Evolutionary conservation across 1,140 invertebrate species (phyloP).

Genomic region (Zaprionus vittiger): DNA sequence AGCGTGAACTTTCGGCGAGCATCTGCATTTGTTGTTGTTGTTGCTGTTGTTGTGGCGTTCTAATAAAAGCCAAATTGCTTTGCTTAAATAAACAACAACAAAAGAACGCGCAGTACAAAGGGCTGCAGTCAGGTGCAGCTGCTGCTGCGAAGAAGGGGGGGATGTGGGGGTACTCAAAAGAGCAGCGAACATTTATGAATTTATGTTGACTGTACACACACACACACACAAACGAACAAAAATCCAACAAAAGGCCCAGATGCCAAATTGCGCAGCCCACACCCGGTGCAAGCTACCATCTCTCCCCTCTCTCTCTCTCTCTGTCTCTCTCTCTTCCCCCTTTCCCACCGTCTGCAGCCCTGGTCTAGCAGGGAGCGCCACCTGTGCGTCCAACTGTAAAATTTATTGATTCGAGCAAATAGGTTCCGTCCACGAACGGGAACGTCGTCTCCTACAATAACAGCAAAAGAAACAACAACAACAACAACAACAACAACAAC

Average conservation of each 20-base stretch:
- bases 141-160: not conserved
- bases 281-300: no score
- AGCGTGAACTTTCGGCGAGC: conserved; percentile 1
- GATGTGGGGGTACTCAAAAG: conserved; percentile 18
- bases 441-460: conserved; percentile 18
- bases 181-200: conserved; percentile 58
- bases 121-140: conserved; percentile 54
- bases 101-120: conserved; percentile 21
- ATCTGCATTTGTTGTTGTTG: conserved; percentile 29
- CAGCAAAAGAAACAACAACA: not conserved
- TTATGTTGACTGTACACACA: conserved; percentile 45
- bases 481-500: not conserved
- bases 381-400: conserved; percentile 74
- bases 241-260: conserved; percentile 60
- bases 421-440: conserved; percentile 41
- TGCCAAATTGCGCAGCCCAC: conserved; percentile 42
- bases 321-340: not conserved
- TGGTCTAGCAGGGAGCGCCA: conserved; percentile 30
- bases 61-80: conserved; percentile 56
- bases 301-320: not conserved
- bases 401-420: conserved; percentile 80
- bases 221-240: conserved; percentile 22
- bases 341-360: not conserved
- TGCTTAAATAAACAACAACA: conserved; percentile 43
- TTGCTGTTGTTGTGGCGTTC: conserved; percentile 29